Percentiles rank a stretch among this genome's conserved stretches.
phyloP scores from a whole-genome alignment of 2,797 vertebrate species.

The Anabacerthia variegaticeps region DNA sequence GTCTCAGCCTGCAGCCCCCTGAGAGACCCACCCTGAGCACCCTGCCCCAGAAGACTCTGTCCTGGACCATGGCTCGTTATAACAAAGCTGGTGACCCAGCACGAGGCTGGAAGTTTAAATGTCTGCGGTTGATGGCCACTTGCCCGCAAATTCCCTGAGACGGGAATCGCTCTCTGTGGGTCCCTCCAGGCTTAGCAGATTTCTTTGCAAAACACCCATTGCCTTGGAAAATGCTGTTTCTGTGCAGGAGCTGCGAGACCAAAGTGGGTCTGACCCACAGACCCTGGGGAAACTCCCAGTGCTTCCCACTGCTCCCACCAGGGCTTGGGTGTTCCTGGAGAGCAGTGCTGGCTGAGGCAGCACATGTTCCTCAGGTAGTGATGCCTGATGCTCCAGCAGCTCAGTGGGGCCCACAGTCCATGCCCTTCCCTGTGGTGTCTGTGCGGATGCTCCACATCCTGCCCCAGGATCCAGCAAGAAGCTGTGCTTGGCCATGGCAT shows the following conservation, averaged over 20 bases:
- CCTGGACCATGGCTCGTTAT: rapidly evolving
- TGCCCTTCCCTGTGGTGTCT: background rate
- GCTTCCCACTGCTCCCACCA: background rate
- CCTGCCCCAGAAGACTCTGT: background rate
- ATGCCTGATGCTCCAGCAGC: background rate
- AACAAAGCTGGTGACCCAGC: background rate
- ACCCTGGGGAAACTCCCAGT: rapidly evolving
- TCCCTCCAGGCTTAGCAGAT: constrained; percentile 21
- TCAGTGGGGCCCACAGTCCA: rapidly evolving
- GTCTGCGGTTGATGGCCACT: constrained; percentile 1
- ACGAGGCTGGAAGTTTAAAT: background rate
- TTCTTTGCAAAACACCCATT: background rate
- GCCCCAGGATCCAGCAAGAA: rapidly evolving
- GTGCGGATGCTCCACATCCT: background rate
- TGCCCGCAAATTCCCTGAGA: background rate
- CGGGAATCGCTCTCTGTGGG: background rate
- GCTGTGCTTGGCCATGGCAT: rapidly evolving
- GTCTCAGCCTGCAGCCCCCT: background rate
- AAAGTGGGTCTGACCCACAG: rapidly evolving
- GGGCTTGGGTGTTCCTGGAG: rapidly evolving
- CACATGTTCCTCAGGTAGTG: rapidly evolving
- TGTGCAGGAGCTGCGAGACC: background rate
- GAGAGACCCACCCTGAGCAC: background rate
- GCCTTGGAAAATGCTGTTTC: background rate
- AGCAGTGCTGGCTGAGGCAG: background rate